These are phyloP conservation scores for Cyclopterus lumpus DNA, from an alignment of 2,797 vertebrate genomes.

Conservation along the genomic window DNA sequence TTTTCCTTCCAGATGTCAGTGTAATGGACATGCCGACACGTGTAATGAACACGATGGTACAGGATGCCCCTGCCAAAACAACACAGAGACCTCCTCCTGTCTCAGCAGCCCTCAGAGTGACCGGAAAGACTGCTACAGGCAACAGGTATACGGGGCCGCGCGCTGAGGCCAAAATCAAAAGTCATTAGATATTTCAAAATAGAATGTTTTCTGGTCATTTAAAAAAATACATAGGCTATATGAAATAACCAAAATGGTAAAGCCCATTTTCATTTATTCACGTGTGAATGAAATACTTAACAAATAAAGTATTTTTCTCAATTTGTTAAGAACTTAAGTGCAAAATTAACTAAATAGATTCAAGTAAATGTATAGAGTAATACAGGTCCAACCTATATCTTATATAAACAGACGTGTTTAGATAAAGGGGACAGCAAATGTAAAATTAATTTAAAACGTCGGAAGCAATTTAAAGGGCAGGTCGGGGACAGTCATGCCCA, in stretches of 20 bases:
- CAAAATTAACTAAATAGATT: no score
- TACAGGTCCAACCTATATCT: no score
- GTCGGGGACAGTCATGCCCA: no score
- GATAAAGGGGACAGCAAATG: no score
- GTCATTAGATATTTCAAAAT: neutral
- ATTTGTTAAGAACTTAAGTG: neutral
- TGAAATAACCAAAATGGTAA: neutral
- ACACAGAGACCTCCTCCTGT: slow-evolving; percentile 92
- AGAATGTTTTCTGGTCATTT: neutral
- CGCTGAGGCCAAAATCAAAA: no score
- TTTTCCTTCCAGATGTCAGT: slow-evolving; percentile 87
- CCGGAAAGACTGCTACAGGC: slow-evolving; percentile 91
- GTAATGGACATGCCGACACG: slow-evolving; percentile 93
- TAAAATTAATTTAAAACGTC: no score
- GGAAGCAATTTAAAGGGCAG: no score
- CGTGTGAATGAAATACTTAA: neutral
- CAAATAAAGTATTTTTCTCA: neutral
- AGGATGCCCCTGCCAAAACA: slow-evolving; percentile 94
- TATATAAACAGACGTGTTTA: no score
- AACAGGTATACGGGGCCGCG: slow-evolving; percentile 82
- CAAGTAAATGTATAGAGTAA: no score
- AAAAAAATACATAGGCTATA: neutral
- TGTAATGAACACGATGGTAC: slow-evolving; percentile 94
- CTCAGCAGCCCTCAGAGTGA: slow-evolving; percentile 90
- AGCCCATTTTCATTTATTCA: neutral